phyloP scores from a whole-genome alignment of 1,140 invertebrate species.

The Nasonia longicornis region DNA sequence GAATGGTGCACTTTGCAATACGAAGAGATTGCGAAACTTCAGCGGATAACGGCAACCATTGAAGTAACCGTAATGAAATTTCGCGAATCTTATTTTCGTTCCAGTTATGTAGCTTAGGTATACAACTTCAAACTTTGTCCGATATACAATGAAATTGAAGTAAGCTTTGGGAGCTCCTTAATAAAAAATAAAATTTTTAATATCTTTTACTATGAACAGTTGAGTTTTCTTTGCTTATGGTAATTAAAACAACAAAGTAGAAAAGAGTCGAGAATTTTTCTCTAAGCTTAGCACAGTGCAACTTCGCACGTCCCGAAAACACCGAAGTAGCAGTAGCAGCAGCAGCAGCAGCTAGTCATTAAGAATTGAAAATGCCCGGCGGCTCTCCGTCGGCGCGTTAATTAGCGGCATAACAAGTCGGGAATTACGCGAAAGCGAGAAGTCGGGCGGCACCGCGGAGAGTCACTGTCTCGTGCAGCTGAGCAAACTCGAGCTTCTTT shows the following conservation, averaged over 20 bases:
- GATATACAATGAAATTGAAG: no score
- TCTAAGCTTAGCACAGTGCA: background rate
- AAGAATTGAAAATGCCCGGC: background rate
- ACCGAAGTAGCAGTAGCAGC: background rate
- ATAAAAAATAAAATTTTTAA: no score
- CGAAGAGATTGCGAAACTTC: no score
- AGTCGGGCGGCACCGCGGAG: background rate
- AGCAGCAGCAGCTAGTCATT: background rate
- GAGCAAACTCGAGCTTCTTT: background rate
- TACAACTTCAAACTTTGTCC: no score
- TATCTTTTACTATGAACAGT: no score
- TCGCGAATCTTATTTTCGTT: no score
- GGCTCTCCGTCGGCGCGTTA: background rate
- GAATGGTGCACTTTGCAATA: no score
- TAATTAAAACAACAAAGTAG: background rate
- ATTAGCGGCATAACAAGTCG: constrained; percentile 15
- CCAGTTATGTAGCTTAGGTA: no score
- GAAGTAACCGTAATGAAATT: no score
- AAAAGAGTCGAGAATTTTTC: background rate
- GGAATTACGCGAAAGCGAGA: constrained; percentile 24
- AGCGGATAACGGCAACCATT: no score
- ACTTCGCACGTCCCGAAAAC: background rate
- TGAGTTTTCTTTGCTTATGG: no score
- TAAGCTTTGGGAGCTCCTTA: no score
- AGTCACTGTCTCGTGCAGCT: background rate